Percentiles rank a stretch among this genome's conserved stretches.
Conservation (phyloP, 1,140 invertebrate genomes). For the Sminthurinus signatus region DNA sequence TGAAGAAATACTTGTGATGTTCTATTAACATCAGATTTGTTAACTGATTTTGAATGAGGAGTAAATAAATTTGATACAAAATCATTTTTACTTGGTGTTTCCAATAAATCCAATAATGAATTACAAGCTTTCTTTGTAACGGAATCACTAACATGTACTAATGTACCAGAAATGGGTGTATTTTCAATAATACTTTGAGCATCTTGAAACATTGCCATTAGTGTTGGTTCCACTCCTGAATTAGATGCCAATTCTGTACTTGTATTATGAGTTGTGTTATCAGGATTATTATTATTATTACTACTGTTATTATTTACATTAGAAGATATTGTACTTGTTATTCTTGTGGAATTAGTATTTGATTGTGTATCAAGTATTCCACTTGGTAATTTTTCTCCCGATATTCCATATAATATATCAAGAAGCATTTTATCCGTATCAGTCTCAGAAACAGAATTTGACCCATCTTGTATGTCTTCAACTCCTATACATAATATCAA, state of each 20-base stretch:
- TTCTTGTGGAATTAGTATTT: no score
- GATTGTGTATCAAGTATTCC: conserved; percentile 7
- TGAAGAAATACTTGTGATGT: no score
- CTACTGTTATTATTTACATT: neutral
- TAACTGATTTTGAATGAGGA: neutral
- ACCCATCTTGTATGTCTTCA: no score
- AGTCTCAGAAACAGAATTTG: neutral
- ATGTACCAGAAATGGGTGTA: conserved; percentile 6
- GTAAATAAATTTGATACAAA: neutral
- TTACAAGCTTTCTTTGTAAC: neutral
- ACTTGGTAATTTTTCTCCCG: neutral
- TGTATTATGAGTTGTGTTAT: neutral
- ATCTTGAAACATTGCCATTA: conserved; percentile 20
- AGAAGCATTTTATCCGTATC: conserved; percentile 10
- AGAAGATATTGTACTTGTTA: no score
- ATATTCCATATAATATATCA: conserved; percentile 8
- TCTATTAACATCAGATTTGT: no score
- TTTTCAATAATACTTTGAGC: conserved; percentile 21
- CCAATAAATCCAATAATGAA: conserved; percentile 4
- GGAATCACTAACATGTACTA: neutral
- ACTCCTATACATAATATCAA: neutral
- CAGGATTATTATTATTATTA: neutral
- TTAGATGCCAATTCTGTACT: neutral
- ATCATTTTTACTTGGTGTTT: neutral
- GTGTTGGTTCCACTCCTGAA: conserved; percentile 5